Evolutionary conservation across 2,113 vertebrate genomes (phyloP).

Genomic region (Hylia prasina): DNA sequence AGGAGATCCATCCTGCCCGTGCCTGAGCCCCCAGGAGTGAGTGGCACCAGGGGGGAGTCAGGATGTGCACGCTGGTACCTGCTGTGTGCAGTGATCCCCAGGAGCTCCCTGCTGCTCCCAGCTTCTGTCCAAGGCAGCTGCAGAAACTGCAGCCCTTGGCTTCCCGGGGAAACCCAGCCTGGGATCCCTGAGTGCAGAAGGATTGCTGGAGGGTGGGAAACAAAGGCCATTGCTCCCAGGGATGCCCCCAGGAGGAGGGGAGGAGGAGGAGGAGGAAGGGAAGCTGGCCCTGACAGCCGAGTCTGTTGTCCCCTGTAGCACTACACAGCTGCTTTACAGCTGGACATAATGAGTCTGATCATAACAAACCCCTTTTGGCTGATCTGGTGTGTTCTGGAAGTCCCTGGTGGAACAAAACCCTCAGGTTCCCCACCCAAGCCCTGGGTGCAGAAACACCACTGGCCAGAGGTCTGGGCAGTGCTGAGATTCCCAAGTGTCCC

Average conservation of each 20-base stretch:
- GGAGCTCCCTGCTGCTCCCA: not conserved
- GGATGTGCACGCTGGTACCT: accelerated
- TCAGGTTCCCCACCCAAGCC: not conserved
- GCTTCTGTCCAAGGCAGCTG: not conserved
- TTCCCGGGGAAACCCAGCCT: accelerated
- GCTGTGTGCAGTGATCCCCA: not conserved
- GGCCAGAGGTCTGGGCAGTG: not conserved
- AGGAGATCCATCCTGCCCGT: not conserved
- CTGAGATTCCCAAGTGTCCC: not conserved
- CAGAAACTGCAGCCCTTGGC: not conserved
- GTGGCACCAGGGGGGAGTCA: not conserved
- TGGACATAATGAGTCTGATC: not conserved
- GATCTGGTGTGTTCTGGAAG: not conserved
- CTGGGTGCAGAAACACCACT: not conserved
- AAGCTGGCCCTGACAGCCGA: not conserved
- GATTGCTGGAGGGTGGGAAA: not conserved
- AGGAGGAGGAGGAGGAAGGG: not conserved
- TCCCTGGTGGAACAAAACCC: accelerated
- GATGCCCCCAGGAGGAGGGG: not conserved
- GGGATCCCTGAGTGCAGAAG: not conserved
- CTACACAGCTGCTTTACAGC: not conserved
- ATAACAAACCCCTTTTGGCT: not conserved
- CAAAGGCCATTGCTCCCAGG: accelerated
- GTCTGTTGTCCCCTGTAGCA: not conserved
- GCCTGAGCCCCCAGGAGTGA: not conserved